Percentiles rank a stretch among this genome's conserved stretches.
Conservation (phyloP, 2,113 vertebrate genomes). For the Monopterus albus region DNA sequence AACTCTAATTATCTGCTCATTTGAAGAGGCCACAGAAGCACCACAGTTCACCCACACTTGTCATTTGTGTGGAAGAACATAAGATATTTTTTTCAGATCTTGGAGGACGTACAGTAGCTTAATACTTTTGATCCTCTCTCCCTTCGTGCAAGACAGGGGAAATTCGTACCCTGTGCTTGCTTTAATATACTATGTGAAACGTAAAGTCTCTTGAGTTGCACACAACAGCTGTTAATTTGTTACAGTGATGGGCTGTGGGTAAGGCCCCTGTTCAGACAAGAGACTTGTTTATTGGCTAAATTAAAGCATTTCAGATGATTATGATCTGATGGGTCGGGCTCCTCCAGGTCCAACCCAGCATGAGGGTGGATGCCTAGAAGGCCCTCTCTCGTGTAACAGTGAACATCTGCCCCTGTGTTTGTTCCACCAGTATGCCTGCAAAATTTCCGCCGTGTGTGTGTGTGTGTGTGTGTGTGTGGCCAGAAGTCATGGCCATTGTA, state of each 20-base stretch:
- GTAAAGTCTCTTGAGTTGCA: constrained; percentile 45
- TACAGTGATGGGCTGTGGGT: constrained; percentile 2
- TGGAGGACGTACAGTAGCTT: background rate
- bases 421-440: constrained; percentile 12
- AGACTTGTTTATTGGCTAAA: constrained; percentile 20
- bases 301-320: constrained; percentile 51
- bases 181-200: constrained; percentile 25
- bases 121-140: background rate
- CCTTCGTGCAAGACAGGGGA: background rate
- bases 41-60: background rate
- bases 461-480: constrained; percentile 24
- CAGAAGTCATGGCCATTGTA: constrained; percentile 7
- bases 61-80: constrained; percentile 20
- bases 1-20: constrained; percentile 6
- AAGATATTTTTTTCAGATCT: background rate
- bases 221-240: constrained; percentile 51
- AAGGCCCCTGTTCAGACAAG: constrained; percentile 32
- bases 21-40: background rate
- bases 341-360: constrained; percentile 22
- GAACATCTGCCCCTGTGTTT: constrained; percentile 24
- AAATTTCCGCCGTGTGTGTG: constrained; percentile 16
- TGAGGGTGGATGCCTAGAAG: background rate
- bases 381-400: background rate
- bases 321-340: constrained; percentile 34
- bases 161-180: constrained; percentile 8